Base-by-base conservation (phyloP, 2,113 vertebrate genomes). In the Piprites chloris region DNA sequence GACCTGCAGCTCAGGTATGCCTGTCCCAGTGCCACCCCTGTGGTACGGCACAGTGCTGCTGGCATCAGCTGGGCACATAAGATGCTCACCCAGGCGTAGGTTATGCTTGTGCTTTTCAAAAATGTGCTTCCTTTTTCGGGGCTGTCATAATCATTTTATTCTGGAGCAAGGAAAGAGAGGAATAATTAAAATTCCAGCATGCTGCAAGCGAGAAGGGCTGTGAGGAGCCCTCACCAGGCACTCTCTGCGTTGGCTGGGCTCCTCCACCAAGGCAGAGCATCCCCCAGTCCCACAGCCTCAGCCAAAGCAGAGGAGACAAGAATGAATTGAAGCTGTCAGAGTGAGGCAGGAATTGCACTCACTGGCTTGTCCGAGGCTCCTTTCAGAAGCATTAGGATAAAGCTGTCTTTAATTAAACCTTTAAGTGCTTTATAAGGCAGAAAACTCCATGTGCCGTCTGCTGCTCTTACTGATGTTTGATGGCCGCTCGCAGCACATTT, bases 331-430 rank as follows among this genome's bases (percentile, higher is more conserved):
- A 72, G 76, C 68, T 79, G 91, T 56, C 53, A 23, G 58, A 62
- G 67, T 1, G 0, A 71, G 84, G 74, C 89, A 93, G 44, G 58
- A 75, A 42, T 79, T 20, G 77, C 22, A 5, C 80, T 85, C 2
- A 1, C 77, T 66, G 91, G 50, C 76, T 65, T 93, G 89, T 87
- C 89, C 53, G 9, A 91, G 75, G 46, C 89, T 85, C 50, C 66
- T 91, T 56, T 82, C 87, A 79, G 81, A 41, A 32, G 93, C 89
- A 91, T 85, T 96, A 91, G 85, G 93, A 95, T 94, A 96, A 97
- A 96, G 94, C 78, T 4, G 4, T 46, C 95, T 91, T 96, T 95
- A 94, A 97, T 96, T 97, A 96, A 94, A 97, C 89, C 89, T 93
- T 84, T 96, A 97, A 96, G 95, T 95, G 95, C 94, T 96, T 96